A percentile compares a stretch with the other conserved stretches of the same genome.
phyloP scores from a whole-genome alignment of 2,888 invertebrate species.

The Leptinotarsa haldemani region DNA sequence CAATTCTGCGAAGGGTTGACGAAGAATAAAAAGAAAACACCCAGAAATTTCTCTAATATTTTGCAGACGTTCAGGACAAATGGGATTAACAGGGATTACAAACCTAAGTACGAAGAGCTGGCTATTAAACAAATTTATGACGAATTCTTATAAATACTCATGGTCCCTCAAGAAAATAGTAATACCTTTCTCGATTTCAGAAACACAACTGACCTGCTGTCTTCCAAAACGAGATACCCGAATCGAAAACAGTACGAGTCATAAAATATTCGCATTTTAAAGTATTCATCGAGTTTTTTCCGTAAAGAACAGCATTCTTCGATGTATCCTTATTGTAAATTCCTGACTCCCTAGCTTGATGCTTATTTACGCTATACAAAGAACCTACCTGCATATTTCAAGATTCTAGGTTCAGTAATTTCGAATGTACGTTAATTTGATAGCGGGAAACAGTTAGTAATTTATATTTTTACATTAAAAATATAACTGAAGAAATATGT shows the following conservation, averaged over 20 bases:
- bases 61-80: constrained; percentile 11
- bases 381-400: no score
- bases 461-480: no score
- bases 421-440: no score
- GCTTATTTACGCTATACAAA: no score
- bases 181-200: not conserved
- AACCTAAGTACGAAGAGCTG: constrained; percentile 7
- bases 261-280: no score
- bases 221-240: not conserved
- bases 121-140: constrained; percentile 14
- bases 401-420: no score
- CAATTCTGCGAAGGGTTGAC: constrained; percentile 7
- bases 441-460: no score
- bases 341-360: no score
- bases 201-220: not conserved
- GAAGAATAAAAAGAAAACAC: not conserved
- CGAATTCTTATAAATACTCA: constrained; percentile 23
- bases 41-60: constrained; percentile 3
- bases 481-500: no score
- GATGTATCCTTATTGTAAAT: no score
- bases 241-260: not conserved
- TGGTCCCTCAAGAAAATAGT: not conserved
- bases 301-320: no score
- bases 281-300: no score
- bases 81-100: constrained; percentile 29